A percentile compares a stretch with the other conserved stretches of the same genome.
phyloP scores from a whole-genome alignment of 2,888 invertebrate genomes.

The Tenthredo scrophulariae region DNA sequence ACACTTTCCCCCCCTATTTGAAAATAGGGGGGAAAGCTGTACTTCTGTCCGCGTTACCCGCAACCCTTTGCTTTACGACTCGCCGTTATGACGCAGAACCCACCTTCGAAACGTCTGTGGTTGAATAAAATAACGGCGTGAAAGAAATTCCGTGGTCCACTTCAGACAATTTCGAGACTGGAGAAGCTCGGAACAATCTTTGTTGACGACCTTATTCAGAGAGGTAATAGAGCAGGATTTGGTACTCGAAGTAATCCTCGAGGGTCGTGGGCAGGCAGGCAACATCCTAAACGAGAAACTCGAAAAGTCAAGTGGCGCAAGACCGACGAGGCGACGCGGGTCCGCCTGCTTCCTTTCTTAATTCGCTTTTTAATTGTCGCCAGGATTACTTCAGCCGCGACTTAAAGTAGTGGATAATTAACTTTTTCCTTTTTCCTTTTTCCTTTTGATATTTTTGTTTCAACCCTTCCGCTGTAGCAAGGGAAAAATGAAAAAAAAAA shows the following conservation, averaged over 20 bases:
- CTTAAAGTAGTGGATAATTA: not conserved
- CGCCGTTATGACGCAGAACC: too few species aligned
- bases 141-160: constrained; percentile 48
- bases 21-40: too few species aligned
- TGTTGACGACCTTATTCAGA: constrained; percentile 53
- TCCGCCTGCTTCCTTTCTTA: not conserved
- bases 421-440: not conserved
- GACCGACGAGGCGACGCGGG: not conserved
- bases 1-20: not conserved
- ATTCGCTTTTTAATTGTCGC: constrained; percentile 21
- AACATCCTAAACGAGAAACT: not conserved
- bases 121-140: not conserved
- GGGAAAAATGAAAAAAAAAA: not conserved
- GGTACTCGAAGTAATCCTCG: constrained; percentile 45
- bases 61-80: too few species aligned
- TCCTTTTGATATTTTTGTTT: not conserved
- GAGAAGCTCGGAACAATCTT: constrained; percentile 31
- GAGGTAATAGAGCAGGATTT: constrained; percentile 35
- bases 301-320: constrained; percentile 25
- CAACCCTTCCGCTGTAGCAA: not conserved
- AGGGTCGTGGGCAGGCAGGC: not conserved
- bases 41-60: not conserved
- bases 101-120: too few species aligned
- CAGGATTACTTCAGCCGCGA: not conserved
- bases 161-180: constrained; percentile 43